phyloP scores from a whole-genome alignment of 2,888 invertebrate genomes.

The Frankliniella fusca region DNA sequence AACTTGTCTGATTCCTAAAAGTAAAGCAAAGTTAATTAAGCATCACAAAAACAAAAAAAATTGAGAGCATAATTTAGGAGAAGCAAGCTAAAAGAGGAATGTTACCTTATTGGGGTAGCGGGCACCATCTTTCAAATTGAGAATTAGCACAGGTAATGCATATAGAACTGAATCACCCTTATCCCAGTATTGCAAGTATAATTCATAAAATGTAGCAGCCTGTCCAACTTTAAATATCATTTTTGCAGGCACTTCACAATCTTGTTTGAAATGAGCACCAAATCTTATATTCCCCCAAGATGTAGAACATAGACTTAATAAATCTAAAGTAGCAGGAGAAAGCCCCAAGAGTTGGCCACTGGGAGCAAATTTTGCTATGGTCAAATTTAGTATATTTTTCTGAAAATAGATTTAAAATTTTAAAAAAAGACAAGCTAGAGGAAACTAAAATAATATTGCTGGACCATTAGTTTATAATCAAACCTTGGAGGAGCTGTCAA shows the following conservation, averaged over 20 bases:
- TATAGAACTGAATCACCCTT: slow-evolving; percentile 49
- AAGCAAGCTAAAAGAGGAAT: slow-evolving; percentile 37
- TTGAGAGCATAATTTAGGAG: slow-evolving; percentile 26
- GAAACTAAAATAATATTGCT: slow-evolving; percentile 19
- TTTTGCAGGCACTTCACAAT: slow-evolving; percentile 45
- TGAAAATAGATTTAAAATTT: slow-evolving; percentile 39
- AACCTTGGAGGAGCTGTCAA: slow-evolving; percentile 48
- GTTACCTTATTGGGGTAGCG: slow-evolving; percentile 46
- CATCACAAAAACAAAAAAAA: slow-evolving; percentile 27
- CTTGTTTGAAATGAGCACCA: slow-evolving; percentile 46
- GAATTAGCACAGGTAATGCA: slow-evolving; percentile 55
- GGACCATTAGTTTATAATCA: slow-evolving; percentile 28
- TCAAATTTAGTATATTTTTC: slow-evolving; percentile 49
- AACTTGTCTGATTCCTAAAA: slow-evolving; percentile 50
- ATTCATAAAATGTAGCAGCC: slow-evolving; percentile 52
- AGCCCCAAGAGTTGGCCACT: slow-evolving; percentile 48
- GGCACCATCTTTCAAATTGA: slow-evolving; percentile 49
- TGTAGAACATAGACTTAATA: slow-evolving; percentile 42
- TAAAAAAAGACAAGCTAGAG: slow-evolving; percentile 18
- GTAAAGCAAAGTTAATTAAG: slow-evolving; percentile 38
- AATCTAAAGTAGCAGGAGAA: slow-evolving; percentile 42
- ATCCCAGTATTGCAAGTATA: slow-evolving; percentile 52
- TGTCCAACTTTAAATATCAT: slow-evolving; percentile 44
- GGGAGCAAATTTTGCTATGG: slow-evolving; percentile 47
- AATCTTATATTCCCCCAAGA: slow-evolving; percentile 44